phyloP scores from a whole-genome alignment of 2,797 vertebrate genomes.

The Sebastes cheni region DNA sequence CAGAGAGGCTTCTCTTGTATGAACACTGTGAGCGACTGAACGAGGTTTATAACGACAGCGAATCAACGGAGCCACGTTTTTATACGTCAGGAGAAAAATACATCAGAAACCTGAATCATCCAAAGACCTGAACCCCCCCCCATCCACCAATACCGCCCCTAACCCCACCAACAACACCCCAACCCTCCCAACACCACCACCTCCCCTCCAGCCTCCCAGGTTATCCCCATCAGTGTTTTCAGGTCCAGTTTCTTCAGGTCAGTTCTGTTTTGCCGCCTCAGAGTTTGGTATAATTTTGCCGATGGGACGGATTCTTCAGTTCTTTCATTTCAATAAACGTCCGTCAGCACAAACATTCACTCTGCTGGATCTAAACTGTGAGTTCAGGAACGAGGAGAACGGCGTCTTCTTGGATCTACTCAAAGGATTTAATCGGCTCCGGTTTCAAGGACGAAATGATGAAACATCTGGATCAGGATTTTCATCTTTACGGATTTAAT shows the following conservation, averaged over 20 bases:
- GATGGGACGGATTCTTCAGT: neutral
- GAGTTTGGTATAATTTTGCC: neutral
- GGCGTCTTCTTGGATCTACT: neutral
- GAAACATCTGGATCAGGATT: neutral
- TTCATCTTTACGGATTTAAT: neutral
- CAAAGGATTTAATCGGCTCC: neutral
- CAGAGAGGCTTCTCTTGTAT: constrained; percentile 7
- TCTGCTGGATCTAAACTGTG: neutral
- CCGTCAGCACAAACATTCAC: neutral
- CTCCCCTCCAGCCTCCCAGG: too few relatives aligned
- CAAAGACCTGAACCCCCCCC: constrained; percentile 8
- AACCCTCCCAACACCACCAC: neutral
- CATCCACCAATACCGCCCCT: too few relatives aligned
- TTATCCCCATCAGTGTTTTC: too few relatives aligned
- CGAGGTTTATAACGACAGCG: constrained; percentile 53
- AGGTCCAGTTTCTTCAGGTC: neutral
- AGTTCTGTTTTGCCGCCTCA: neutral
- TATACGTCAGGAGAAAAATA: constrained; percentile 6
- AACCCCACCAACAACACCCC: rapidly evolving
- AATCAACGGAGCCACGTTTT: constrained; percentile 73
- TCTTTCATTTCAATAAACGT: neutral
- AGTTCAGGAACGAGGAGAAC: neutral
- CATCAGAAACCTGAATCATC: constrained; percentile 76
- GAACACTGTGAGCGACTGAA: constrained; percentile 76
- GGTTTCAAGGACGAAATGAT: neutral